Conservation (phyloP, 2,797 vertebrate species). For the Chelon auratus region DNA sequence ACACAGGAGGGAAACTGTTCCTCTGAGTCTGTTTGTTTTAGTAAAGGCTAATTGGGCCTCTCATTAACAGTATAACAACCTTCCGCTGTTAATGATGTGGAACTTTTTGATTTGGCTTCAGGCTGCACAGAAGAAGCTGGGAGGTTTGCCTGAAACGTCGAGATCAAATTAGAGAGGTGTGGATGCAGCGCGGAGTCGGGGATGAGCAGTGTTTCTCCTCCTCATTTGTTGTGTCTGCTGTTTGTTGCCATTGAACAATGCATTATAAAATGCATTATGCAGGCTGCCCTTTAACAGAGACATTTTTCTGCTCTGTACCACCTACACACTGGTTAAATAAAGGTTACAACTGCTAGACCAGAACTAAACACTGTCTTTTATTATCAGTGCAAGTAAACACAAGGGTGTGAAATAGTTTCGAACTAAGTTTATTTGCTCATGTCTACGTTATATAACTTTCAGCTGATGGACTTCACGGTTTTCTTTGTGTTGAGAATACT, state of each 20-base stretch:
- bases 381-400: not conserved
- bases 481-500: not conserved
- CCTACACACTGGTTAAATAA: slow-evolving; percentile 15
- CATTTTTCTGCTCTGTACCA: slow-evolving; percentile 36
- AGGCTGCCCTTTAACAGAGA: slow-evolving; percentile 49
- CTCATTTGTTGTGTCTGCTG: slow-evolving; percentile 57
- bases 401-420: too few species aligned
- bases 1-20: slow-evolving; percentile 54
- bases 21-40: slow-evolving; percentile 57
- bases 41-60: slow-evolving; percentile 78
- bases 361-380: not conserved
- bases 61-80: slow-evolving; percentile 81
- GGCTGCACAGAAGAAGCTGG: slow-evolving; percentile 52
- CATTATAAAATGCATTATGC: slow-evolving; percentile 45
- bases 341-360: slow-evolving; percentile 28
- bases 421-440: too few species aligned
- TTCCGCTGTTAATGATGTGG: slow-evolving; percentile 80
- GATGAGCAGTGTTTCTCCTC: slow-evolving; percentile 6
- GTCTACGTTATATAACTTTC: not conserved
- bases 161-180: slow-evolving; percentile 60
- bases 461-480: not conserved
- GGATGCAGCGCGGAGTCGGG: slow-evolving; percentile 25
- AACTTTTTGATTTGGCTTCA: slow-evolving; percentile 81
- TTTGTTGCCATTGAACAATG: slow-evolving; percentile 45
- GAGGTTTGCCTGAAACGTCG: slow-evolving; percentile 31